Evolutionary conservation across 2,888 invertebrate species (phyloP), one percentile per base, ranked within the genome.

Genomic region (Beris chalybata): DNA sequence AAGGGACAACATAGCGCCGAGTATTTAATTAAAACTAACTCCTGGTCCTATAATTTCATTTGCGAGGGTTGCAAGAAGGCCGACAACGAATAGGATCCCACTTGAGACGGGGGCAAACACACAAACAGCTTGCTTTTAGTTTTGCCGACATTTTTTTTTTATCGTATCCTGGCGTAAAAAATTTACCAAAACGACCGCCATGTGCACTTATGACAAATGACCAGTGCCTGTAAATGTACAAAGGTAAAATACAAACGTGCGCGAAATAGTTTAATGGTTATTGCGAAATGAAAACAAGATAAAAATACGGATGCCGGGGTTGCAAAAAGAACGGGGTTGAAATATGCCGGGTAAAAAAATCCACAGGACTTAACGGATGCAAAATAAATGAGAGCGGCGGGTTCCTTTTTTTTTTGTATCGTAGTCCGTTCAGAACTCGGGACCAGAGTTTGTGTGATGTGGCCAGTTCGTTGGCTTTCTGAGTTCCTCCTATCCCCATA

Each of bases 251-350:
- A 29, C 5, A 55, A 52, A 64, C 64, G 64, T 64, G 67, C 47
- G 64, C 54, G 55, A 67, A 67, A 65, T 67, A 65, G 58, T 61
- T 59, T 65, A 67, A 67, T 48, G 56, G 64, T 64, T 57, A 67
- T 67, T 64, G 56, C 64, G 44, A 45, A 58, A 63, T 45, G 52
- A 61, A 63, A 63, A 52, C 47, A 45, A 30, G 29, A 43, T n/a
- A 47, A 58, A 58, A 47, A 58, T 31, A 5, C n/a, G 53, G 53
- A 52, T 31, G 31, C 9, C 29, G 5, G 31, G n/a, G 12, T n/a
- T 11, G n/a, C 29, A n/a, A 53, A 47, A 47, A 12, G 15, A 52
- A 53, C 31, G 5, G 6, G 15, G 29, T 29, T 12, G 12, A 29
- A n/a, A 15, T 22, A 52, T n/a, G 52, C 12, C 52, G 9, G 54